Percentiles rank a stretch among this genome's conserved stretches.
Evolutionary conservation across 2,888 invertebrate species (phyloP).

Genomic region (Cantharis rufa): DNA sequence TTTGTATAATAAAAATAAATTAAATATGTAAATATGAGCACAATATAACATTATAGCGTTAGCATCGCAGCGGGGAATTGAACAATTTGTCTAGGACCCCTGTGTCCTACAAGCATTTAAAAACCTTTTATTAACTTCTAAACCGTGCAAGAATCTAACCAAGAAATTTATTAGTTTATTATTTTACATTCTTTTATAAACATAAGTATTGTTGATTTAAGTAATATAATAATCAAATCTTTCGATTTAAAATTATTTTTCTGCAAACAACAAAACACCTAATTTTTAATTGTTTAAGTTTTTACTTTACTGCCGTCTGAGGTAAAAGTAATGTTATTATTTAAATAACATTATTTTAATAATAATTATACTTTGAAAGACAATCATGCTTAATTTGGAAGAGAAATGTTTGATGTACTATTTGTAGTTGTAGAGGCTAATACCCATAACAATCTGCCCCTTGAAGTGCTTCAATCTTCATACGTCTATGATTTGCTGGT

Average conservation of each 20-base stretch:
- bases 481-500: neutral
- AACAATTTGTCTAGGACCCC: constrained; percentile 13
- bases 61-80: neutral
- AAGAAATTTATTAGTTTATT: neutral
- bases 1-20: constrained; percentile 14
- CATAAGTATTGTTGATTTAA: neutral
- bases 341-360: too few species aligned
- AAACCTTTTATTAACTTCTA: constrained; percentile 6
- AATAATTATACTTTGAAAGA: too few species aligned
- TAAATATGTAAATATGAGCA: constrained; percentile 1
- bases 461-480: neutral
- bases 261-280: too few species aligned
- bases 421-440: too few species aligned
- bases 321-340: too few species aligned
- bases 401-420: too few species aligned
- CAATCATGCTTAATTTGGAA: too few species aligned
- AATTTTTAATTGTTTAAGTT: too few species aligned
- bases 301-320: too few species aligned
- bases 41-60: constrained; percentile 1
- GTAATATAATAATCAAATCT: neutral
- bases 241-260: neutral
- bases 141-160: neutral
- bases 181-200: neutral
- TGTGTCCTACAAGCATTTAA: constrained; percentile 3
- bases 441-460: too few species aligned